Conservation (phyloP, 2,888 invertebrate species). For the Parasteatoda lunata region DNA sequence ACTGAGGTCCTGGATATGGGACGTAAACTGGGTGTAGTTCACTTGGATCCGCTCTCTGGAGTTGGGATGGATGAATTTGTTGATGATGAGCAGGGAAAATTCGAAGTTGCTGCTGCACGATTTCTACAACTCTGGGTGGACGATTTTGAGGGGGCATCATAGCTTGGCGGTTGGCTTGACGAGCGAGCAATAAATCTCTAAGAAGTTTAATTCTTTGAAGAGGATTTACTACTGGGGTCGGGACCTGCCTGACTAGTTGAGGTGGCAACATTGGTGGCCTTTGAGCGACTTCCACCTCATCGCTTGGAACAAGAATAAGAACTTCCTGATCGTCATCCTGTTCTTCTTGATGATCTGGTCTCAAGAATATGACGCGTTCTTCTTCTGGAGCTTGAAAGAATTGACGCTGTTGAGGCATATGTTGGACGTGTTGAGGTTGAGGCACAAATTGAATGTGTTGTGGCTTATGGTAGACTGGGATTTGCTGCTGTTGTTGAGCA, state of each 20-base stretch:
- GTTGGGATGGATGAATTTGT: constrained; percentile 20
- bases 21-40: constrained; percentile 64
- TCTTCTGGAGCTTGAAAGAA: constrained; percentile 49
- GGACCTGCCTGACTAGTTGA: constrained; percentile 37
- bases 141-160: constrained; percentile 39
- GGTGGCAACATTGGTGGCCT: constrained; percentile 46
- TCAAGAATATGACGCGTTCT: constrained; percentile 51
- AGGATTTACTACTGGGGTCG: constrained; percentile 47
- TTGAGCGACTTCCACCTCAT: constrained; percentile 53
- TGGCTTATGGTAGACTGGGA: constrained; percentile 52
- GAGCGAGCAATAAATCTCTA: constrained; percentile 55
- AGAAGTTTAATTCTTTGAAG: constrained; percentile 62
- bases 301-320: constrained; percentile 58
- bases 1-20: constrained; percentile 59
- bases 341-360: constrained; percentile 49
- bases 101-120: constrained; percentile 62
- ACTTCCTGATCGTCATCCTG: constrained; percentile 61
- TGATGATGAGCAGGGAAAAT: constrained; percentile 63
- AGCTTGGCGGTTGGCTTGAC: constrained; percentile 46
- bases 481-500: constrained; percentile 46
- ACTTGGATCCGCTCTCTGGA: constrained; percentile 57
- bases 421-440: constrained; percentile 13
- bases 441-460: constrained; percentile 22
- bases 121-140: constrained; percentile 57
- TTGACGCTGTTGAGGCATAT: constrained; percentile 38